These are phyloP conservation scores for Taenaris catops DNA, from an alignment of 2,888 invertebrate genomes.

Conservation along the genomic window DNA sequence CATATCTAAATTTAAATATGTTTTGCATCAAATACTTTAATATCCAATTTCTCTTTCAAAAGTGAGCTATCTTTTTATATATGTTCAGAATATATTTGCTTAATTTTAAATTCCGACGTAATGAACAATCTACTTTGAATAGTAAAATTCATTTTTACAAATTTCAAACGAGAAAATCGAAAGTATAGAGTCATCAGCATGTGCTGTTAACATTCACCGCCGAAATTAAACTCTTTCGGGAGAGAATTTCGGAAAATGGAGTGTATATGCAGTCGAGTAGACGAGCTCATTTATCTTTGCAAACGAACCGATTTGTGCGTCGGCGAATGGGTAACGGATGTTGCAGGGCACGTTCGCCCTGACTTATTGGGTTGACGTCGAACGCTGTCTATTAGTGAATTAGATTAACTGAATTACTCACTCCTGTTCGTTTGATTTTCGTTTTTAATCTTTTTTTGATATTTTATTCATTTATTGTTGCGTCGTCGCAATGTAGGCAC, in stretches of 20 bases:
- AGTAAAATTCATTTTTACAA: too few relatives aligned
- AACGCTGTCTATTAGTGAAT: slow-evolving; percentile 58
- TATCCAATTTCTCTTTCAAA: too few relatives aligned
- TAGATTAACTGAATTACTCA: slow-evolving; percentile 30
- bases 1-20: too few relatives aligned
- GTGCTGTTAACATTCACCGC: slow-evolving; percentile 29
- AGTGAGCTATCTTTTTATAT: too few relatives aligned
- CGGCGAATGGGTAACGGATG: slow-evolving; percentile 71
- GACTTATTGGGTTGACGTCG: slow-evolving; percentile 62
- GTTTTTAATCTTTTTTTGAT: slow-evolving; percentile 10
- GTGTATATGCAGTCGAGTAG: slow-evolving; percentile 53
- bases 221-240: slow-evolving; percentile 51
- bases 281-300: slow-evolving; percentile 70
- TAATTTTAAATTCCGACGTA: too few relatives aligned
- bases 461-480: too few relatives aligned
- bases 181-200: slow-evolving; percentile 35
- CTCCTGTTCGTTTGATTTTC: slow-evolving; percentile 13
- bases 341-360: slow-evolving; percentile 59
- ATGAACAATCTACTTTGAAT: too few relatives aligned
- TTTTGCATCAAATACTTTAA: too few relatives aligned
- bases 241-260: slow-evolving; percentile 66
- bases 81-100: too few relatives aligned
- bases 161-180: slow-evolving; percentile 24
- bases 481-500: too few relatives aligned
- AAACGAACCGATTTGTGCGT: slow-evolving; percentile 77